A percentile compares a stretch with the other conserved stretches of the same genome.
Evolutionary conservation across 1,140 invertebrate genomes (phyloP).

Genomic region (Cylas formicarius): DNA sequence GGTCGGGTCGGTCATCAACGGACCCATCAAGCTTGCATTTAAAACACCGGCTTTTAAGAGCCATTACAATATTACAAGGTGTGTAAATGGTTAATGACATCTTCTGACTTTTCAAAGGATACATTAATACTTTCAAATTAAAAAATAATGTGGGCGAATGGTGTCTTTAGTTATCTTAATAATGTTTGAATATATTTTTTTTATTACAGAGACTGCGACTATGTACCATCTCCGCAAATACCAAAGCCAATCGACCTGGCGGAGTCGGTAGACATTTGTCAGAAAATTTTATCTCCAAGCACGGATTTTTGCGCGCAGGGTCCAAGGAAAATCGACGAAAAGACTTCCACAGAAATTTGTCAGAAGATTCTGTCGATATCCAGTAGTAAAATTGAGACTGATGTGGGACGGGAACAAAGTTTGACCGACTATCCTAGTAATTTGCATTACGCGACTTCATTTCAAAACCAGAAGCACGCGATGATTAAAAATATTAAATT

Average conservation of each 20-base stretch:
- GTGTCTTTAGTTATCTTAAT: neutral
- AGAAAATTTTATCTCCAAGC: constrained; percentile 27
- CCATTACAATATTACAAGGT: constrained; percentile 38
- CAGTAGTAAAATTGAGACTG: constrained; percentile 1
- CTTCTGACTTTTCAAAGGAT: too few relatives aligned
- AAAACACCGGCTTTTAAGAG: constrained; percentile 40
- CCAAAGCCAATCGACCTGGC: constrained; percentile 18
- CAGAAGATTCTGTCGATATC: constrained; percentile 26
- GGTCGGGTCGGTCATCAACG: constrained; percentile 33
- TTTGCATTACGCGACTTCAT: constrained; percentile 38
- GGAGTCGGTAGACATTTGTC: constrained; percentile 31
- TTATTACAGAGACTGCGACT: constrained; percentile 26
- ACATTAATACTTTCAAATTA: too few relatives aligned
- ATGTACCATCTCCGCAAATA: constrained; percentile 24
- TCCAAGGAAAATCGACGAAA: constrained; percentile 18
- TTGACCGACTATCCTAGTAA: constrained; percentile 19
- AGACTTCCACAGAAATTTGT: constrained; percentile 27
- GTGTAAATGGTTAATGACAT: too few relatives aligned
- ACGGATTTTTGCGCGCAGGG: constrained; percentile 14
- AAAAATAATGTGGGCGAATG: too few relatives aligned
- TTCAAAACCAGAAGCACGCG: constrained; percentile 34
- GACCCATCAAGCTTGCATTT: constrained; percentile 39
- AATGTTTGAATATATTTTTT: neutral
- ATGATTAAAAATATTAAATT: constrained; percentile 43
- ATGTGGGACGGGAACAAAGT: neutral